These are phyloP conservation scores for Hyposoter dolosus DNA, from an alignment of 2,888 invertebrate species.

Conservation along the genomic window DNA sequence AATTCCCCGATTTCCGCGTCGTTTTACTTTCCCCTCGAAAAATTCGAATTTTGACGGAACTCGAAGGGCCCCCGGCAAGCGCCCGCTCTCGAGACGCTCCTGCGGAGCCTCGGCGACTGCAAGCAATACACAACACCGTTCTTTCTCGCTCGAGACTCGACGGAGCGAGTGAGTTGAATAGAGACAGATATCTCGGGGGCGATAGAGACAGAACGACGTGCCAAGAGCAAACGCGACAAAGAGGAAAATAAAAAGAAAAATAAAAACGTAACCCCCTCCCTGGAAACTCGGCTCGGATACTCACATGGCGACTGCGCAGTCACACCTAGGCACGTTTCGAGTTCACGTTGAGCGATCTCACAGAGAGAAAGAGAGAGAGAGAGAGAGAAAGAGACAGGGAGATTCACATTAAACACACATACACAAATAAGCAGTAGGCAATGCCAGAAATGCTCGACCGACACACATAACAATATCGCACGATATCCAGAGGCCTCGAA, in stretches of 20 bases:
- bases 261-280: slow-evolving; percentile 40
- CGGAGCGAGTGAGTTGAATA: slow-evolving; percentile 20
- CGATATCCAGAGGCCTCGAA: background rate
- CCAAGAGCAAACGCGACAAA: slow-evolving; percentile 14
- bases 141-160: slow-evolving; percentile 34
- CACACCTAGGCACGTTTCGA: slow-evolving; percentile 82
- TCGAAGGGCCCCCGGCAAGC: slow-evolving; percentile 12
- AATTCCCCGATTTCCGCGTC: background rate
- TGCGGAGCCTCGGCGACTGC: slow-evolving; percentile 65
- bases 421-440: slow-evolving; percentile 43
- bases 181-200: slow-evolving; percentile 25
- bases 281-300: slow-evolving; percentile 74
- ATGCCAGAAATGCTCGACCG: slow-evolving; percentile 37
- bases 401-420: slow-evolving; percentile 42
- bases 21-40: background rate
- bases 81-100: slow-evolving; percentile 53
- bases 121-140: slow-evolving; percentile 51
- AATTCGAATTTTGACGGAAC: background rate
- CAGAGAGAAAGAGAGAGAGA: slow-evolving; percentile 9
- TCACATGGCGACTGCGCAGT: slow-evolving; percentile 84
- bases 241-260: slow-evolving; percentile 23
- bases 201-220: slow-evolving; percentile 39
- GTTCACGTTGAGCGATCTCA: slow-evolving; percentile 71
- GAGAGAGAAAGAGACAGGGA: background rate
- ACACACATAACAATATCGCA: slow-evolving; percentile 28